Evolutionary conservation across 2,797 vertebrate species (phyloP).

Genomic region (Urocyon cinereoargenteus): DNA sequence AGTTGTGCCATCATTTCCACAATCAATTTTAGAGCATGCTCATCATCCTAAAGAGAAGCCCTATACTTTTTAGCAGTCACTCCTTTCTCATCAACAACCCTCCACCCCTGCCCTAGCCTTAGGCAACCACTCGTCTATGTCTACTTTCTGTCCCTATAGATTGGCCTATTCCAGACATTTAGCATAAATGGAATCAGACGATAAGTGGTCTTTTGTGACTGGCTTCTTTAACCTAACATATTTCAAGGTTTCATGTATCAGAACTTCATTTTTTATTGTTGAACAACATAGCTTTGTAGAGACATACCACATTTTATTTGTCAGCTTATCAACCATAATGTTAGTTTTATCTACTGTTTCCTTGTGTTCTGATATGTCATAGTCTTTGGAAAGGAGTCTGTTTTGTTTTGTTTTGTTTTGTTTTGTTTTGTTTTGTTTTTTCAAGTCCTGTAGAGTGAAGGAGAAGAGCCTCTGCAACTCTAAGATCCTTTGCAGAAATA

Average conservation of each 20-base stretch:
- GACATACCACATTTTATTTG: neutral
- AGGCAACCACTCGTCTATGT: too few species aligned
- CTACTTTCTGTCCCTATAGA: neutral
- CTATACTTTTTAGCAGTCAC: neutral
- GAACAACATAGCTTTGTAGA: neutral
- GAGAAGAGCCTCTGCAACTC: neutral
- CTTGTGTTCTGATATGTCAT: neutral
- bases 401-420: neutral
- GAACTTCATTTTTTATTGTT: neutral
- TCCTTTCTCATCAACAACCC: neutral
- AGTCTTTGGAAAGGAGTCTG: neutral
- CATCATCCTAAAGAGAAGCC: neutral
- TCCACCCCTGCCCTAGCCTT: neutral
- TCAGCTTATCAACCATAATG: neutral
- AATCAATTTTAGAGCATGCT: neutral
- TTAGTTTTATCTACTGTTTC: neutral
- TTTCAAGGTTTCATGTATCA: neutral
- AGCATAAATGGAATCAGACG: neutral
- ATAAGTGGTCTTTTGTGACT: neutral
- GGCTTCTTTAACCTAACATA: neutral
- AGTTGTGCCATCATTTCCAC: neutral
- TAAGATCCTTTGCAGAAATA: neutral
- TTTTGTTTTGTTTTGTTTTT: neutral
- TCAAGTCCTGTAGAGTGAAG: neutral
- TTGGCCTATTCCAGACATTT: neutral